These are phyloP conservation scores for Mesorhabditis sp. DNA, from an alignment of 2,888 invertebrate genomes.

Conservation along the genomic window DNA sequence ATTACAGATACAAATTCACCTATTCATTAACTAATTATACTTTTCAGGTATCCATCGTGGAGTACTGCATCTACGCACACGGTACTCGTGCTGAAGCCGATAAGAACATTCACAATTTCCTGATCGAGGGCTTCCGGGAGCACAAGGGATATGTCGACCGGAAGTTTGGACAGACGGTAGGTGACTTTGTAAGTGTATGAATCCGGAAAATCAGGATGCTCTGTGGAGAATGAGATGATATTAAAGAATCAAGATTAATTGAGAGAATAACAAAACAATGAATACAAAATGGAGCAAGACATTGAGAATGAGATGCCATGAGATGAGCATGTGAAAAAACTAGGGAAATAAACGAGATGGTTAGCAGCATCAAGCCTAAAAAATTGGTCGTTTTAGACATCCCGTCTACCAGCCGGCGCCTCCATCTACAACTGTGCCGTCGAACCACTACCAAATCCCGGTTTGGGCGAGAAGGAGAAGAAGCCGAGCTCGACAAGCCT, in stretches of 20 bases:
- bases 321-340: no score
- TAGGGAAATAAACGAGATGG: no score
- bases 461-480: neutral
- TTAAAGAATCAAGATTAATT: no score
- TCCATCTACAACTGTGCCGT: neutral
- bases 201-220: no score
- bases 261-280: no score
- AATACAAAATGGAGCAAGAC: no score
- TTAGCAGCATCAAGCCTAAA: no score
- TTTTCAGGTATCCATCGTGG: slow-evolving; percentile 39
- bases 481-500: slow-evolving; percentile 6
- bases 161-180: slow-evolving; percentile 35
- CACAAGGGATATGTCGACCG: slow-evolving; percentile 41
- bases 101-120: slow-evolving; percentile 33
- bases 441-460: neutral
- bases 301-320: no score
- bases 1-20: neutral
- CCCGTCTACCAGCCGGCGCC: neutral
- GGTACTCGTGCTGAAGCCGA: slow-evolving; percentile 15
- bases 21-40: neutral
- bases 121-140: slow-evolving; percentile 37
- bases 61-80: slow-evolving; percentile 48
- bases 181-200: neutral
- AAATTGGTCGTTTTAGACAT: neutral
- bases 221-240: no score